Percentiles rank a stretch among this genome's conserved stretches.
phyloP scores from a whole-genome alignment of 2,888 invertebrate genomes.

The Agonopterix arenella region DNA sequence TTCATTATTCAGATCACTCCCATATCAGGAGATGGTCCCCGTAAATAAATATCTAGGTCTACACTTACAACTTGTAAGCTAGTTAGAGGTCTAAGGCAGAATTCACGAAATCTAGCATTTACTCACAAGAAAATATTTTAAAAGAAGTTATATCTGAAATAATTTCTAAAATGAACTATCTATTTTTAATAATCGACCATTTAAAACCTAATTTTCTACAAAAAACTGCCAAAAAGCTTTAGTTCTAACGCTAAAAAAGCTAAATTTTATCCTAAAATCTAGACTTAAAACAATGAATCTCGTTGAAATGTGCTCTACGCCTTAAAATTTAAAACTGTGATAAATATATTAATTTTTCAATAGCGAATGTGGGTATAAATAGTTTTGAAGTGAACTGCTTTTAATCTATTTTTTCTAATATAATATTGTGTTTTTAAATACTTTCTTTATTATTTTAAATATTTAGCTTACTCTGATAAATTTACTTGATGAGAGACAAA shows the following conservation, averaged over 20 bases:
- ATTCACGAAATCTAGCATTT: conserved; percentile 60
- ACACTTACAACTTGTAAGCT: conserved; percentile 47
- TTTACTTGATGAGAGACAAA: conserved; percentile 36
- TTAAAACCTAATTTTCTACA: conserved; percentile 54
- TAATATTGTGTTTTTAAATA: conserved; percentile 6
- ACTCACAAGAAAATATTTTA: conserved; percentile 41
- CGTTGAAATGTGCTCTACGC: conserved; percentile 56
- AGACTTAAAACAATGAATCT: conserved; percentile 42
- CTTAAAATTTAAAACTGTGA: conserved; percentile 36
- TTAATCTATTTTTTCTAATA: conserved; percentile 9
- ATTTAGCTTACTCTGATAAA: conserved; percentile 22
- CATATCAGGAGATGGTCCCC: conserved; percentile 64
- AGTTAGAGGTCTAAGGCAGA: conserved; percentile 48
- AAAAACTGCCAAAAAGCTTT: conserved; percentile 64
- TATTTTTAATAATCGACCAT: conserved; percentile 46
- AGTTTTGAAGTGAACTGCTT: conserved; percentile 31
- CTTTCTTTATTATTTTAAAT: conserved; percentile 21
- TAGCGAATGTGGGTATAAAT: conserved; percentile 21
- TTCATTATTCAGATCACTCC: conserved; percentile 59
- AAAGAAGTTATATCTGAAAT: conserved; percentile 39
- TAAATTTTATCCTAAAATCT: conserved; percentile 34
- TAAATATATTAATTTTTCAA: conserved; percentile 24
- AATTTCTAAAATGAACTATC: conserved; percentile 19
- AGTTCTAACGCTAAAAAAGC: conserved; percentile 67
- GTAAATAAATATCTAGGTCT: conserved; percentile 48